These are phyloP conservation scores for Hermodice carunculata DNA, from an alignment of 2,888 invertebrate genomes.

Conservation along the genomic window DNA sequence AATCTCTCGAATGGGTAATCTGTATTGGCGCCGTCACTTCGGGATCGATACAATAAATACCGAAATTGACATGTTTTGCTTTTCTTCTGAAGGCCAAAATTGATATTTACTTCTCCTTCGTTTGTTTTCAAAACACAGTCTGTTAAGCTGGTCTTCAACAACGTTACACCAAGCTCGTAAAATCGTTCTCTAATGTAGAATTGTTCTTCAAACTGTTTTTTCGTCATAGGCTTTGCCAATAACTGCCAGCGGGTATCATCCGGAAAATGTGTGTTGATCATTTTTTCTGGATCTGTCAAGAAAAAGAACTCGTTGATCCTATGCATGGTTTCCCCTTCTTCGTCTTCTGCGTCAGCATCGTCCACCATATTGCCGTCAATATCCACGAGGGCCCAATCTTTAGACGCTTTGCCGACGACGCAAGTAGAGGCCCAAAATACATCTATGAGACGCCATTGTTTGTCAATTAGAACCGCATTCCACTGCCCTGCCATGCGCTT, in stretches of 20 bases:
- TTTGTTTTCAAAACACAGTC: conserved; percentile 49
- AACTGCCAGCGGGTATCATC: conserved; percentile 64
- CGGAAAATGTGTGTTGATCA: conserved; percentile 64
- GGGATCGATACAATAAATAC: conserved; percentile 54
- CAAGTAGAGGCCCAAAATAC: conserved; percentile 66
- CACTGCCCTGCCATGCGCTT: conserved; percentile 65
- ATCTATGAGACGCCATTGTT: conserved; percentile 64
- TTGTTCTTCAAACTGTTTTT: conserved; percentile 54
- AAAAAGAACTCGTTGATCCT: conserved; percentile 67
- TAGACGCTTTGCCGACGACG: conserved; percentile 55
- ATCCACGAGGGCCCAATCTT: conserved; percentile 62
- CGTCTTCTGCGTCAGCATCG: conserved; percentile 47
- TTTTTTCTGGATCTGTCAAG: conserved; percentile 61
- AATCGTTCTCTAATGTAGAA: conserved; percentile 64
- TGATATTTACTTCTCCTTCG: conserved; percentile 57
- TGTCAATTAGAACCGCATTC: conserved; percentile 63
- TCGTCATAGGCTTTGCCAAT: conserved; percentile 48
- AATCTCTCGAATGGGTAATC: conserved; percentile 57
- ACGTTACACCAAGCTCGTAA: conserved; percentile 53
- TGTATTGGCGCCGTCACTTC: conserved; percentile 27
- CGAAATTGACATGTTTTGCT: conserved; percentile 56
- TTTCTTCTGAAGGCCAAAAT: conserved; percentile 51
- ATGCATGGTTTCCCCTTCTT: conserved; percentile 59
- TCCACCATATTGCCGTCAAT: conserved; percentile 52
- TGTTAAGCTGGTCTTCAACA: conserved; percentile 46